Percentiles rank a stretch among this genome's conserved stretches.
Evolutionary conservation across 1,140 invertebrate genomes (phyloP).

Genomic region (Apis dorsata): DNA sequence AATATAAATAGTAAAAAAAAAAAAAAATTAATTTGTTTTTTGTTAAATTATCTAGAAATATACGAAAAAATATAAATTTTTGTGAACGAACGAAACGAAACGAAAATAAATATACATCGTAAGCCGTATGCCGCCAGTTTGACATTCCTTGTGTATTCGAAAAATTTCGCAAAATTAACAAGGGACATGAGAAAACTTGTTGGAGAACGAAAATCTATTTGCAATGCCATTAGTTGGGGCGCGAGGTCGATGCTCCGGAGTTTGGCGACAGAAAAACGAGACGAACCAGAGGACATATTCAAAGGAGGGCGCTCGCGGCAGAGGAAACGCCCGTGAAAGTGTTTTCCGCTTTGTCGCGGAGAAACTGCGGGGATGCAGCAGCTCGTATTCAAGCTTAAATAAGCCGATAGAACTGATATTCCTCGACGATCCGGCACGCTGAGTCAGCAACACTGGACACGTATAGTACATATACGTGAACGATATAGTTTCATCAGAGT

Average conservation of each 20-base stretch:
- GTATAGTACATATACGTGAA: neutral
- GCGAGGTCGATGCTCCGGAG: slow-evolving; percentile 15
- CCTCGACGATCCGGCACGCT: neutral
- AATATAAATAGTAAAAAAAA: too few species aligned
- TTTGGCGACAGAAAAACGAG: slow-evolving; percentile 1
- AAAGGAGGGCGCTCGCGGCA: neutral
- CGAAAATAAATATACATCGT: too few species aligned
- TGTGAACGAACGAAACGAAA: too few species aligned
- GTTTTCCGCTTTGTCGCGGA: slow-evolving; percentile 18
- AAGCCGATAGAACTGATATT: neutral
- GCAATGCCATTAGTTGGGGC: neutral
- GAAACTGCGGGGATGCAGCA: neutral
- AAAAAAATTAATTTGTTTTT: too few species aligned
- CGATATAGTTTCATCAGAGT: neutral
- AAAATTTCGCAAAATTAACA: too few species aligned
- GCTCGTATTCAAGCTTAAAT: slow-evolving; percentile 5
- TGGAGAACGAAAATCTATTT: neutral
- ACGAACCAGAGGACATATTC: slow-evolving; percentile 4
- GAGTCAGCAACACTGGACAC: neutral
- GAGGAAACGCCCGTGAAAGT: slow-evolving; percentile 23
- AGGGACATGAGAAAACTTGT: neutral
- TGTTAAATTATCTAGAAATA: too few species aligned
- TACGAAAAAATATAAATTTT: too few species aligned
- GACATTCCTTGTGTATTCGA: too few species aligned
- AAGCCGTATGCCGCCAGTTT: too few species aligned